These are phyloP conservation scores for Bettongia penicillata DNA, from an alignment of 2,113 vertebrate species.

Conservation along the genomic window DNA sequence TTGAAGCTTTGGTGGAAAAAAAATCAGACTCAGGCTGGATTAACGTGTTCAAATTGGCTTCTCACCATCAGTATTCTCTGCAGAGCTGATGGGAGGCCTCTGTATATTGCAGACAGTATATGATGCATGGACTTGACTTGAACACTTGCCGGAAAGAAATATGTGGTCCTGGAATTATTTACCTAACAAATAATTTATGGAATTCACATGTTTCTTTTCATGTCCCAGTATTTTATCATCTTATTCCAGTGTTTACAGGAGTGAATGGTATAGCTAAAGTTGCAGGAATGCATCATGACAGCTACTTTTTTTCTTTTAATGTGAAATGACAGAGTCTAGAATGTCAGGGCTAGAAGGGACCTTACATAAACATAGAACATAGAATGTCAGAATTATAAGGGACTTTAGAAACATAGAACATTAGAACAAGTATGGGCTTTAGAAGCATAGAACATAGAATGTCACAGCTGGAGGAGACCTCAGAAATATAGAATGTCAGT, in stretches of 20 bases:
- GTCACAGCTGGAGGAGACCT: not conserved
- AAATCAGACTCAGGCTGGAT: conserved; percentile 75
- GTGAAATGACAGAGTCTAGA: not conserved
- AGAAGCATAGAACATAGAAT: not conserved
- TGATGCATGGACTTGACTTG: not conserved
- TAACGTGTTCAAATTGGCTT: conserved; percentile 78
- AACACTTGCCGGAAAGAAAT: conserved; percentile 34
- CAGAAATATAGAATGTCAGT: not conserved
- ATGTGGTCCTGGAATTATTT: conserved; percentile 17
- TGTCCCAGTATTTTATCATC: conserved; percentile 25
- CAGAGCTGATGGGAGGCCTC: conserved; percentile 8
- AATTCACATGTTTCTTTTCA: conserved; percentile 35
- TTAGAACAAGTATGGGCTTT: not conserved
- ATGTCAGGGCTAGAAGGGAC: not conserved
- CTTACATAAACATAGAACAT: not conserved
- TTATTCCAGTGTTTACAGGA: not conserved
- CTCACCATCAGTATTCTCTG: conserved; percentile 61
- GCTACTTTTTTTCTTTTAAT: conserved; percentile 1
- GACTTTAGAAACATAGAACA: not conserved
- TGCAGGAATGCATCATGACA: not conserved
- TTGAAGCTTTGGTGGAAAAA: conserved; percentile 79
- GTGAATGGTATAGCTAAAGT: not conserved
- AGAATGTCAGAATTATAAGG: not conserved
- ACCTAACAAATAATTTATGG: conserved; percentile 67
- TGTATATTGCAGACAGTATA: conserved; percentile 27